Evolutionary conservation across 2,888 invertebrate genomes (phyloP), one percentile per base, ranked within the genome.

Genomic region (Clivina fossor): DNA sequence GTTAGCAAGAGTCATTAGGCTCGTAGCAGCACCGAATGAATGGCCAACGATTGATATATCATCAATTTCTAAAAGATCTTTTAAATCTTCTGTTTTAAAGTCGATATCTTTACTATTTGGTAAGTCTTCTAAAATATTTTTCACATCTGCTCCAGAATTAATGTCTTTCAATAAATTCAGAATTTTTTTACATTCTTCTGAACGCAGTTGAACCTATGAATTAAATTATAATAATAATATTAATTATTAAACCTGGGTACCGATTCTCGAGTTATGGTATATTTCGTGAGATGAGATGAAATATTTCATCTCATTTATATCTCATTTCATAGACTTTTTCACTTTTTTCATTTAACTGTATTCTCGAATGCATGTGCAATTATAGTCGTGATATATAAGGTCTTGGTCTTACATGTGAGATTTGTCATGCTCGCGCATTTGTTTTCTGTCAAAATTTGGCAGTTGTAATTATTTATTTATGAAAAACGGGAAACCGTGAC

Each of bases 11-110:
- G 82, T 74, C 19, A 79, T 72, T 2, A 85, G 66, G 7, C 80
- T 75, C 1, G 84, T 81, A 3, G 82, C 80, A 2, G 80, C 85
- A 4, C 85, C 85, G 70, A 85, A 85, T 0, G 84, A 84, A 68
- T 85, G 85, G 2, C 85, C 85, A 62, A 78, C 77, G 58, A 83
- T 72, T 1, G 77, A 71, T 1, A 77, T 64, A 57, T 69, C 71
- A 3, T 73, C 68, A 9, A 77, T 44, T 64, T 80, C 78, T 47
- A 81, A 66, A 24, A 71, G 66, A 3, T 71, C 76, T 8, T 68
- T 66, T 5, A 74, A 65, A 70, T 77, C 68, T 7, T 61, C 56
- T 19, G 72, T 61, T 18, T 65, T 61, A 56, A 74, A 73, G 4
- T 63, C 57, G 24, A 56, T 55, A 9, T 63, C 47, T 2, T 60